phyloP scores from a whole-genome alignment of 30 jellyfish, hydroid and myxozoan genomes.

The Turritopsis rubra region DNA sequence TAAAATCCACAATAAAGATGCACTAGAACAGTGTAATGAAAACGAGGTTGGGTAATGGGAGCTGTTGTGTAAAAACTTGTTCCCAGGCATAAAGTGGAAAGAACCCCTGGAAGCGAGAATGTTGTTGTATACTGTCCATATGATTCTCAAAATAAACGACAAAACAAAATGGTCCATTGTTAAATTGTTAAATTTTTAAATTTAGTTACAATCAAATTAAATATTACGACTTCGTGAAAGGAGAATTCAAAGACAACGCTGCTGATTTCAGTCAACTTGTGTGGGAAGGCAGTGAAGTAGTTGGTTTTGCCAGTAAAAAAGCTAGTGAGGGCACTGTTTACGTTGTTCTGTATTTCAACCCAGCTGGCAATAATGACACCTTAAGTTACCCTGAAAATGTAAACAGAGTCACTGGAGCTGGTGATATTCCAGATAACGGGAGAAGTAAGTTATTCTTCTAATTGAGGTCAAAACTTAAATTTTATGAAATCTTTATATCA shows the following conservation, averaged over 20 bases:
- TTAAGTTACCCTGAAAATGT: constrained; percentile 77
- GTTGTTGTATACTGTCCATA: constrained; percentile 5
- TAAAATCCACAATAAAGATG: no score
- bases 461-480: background rate
- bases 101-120: no score
- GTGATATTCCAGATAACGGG: constrained; percentile 58
- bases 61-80: no score
- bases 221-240: constrained; percentile 75
- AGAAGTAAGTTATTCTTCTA: background rate
- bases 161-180: no score
- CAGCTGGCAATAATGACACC: constrained; percentile 91
- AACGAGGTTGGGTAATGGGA: no score
- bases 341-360: constrained; percentile 77
- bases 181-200: background rate
- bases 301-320: constrained; percentile 83
- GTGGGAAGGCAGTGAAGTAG: constrained; percentile 89
- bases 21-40: no score
- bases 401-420: constrained; percentile 97
- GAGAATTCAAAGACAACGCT: constrained; percentile 90
- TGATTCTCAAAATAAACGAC: no score
- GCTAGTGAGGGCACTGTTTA: constrained; percentile 65
- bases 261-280: constrained; percentile 93
- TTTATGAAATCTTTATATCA: background rate
- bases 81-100: no score
- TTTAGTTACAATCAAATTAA: constrained; percentile 93